Evolutionary conservation across 2,113 vertebrate genomes (phyloP).

Genomic region (Catharus minimus): DNA sequence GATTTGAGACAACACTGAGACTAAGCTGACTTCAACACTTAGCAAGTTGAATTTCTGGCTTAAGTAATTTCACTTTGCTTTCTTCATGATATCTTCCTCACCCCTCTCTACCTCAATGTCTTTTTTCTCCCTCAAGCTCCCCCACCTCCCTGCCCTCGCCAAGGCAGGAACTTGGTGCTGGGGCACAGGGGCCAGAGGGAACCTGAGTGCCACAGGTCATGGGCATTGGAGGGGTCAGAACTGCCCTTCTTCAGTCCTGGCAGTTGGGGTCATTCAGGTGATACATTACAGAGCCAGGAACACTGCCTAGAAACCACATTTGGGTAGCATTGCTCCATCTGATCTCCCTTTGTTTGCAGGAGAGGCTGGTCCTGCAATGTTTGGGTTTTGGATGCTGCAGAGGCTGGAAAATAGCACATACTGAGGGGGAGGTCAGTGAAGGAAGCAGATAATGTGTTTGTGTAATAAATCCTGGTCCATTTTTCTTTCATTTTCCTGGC

Average conservation of each 20-base stretch:
- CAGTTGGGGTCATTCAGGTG: accelerated
- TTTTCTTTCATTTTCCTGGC: neutral
- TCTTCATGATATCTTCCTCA: neutral
- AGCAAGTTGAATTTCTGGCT: neutral
- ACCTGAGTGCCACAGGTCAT: neutral
- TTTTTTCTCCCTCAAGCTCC: neutral
- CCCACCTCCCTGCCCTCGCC: accelerated
- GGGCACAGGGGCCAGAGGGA: accelerated
- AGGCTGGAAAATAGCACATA: neutral
- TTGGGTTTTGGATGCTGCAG: neutral
- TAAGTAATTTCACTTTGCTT: neutral
- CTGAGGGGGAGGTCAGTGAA: neutral
- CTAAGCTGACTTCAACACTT: neutral
- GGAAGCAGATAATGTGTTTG: neutral
- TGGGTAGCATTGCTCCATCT: neutral
- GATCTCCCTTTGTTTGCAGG: neutral
- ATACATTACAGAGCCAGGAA: neutral
- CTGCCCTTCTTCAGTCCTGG: neutral
- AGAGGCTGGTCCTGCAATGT: neutral
- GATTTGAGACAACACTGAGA: neutral
- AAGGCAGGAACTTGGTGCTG: accelerated
- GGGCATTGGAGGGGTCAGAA: neutral
- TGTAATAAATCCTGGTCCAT: neutral
- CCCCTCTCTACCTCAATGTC: neutral
- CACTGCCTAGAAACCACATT: neutral